Evolutionary conservation across 2,113 vertebrate species (phyloP).

Genomic region (Peromyscus polionotus): DNA sequence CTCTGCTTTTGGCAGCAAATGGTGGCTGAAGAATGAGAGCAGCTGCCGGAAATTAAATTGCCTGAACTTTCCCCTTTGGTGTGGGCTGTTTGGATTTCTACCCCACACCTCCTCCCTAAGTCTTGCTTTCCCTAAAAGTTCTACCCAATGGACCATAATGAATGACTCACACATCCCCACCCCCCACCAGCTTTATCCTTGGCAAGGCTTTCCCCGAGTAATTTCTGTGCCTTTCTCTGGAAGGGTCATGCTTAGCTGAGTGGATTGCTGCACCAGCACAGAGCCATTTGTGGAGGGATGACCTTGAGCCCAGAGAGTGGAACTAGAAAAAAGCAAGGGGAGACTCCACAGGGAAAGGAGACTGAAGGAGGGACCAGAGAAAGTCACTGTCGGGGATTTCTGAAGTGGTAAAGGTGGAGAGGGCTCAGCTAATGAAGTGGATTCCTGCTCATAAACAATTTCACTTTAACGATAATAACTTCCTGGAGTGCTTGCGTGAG

Average conservation of each 20-base stretch:
- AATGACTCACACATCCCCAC: neutral
- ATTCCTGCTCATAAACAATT: conserved; percentile 33
- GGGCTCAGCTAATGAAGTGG: neutral
- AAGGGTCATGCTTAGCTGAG: neutral
- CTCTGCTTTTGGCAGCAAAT: conserved; percentile 55
- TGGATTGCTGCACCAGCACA: neutral
- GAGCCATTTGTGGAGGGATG: conserved; percentile 28
- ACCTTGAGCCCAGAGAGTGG: conserved; percentile 48
- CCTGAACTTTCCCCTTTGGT: conserved; percentile 72
- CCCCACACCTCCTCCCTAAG: neutral
- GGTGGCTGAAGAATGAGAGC: conserved; percentile 64
- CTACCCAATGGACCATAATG: neutral
- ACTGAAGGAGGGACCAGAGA: neutral
- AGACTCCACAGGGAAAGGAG: neutral
- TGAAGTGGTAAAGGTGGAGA: neutral
- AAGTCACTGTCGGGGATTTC: conserved; percentile 9
- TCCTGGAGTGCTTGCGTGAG: neutral
- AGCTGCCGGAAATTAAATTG: conserved; percentile 79
- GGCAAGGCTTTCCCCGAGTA: neutral
- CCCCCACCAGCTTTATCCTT: neutral
- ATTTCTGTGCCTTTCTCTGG: conserved; percentile 50
- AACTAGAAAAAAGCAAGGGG: neutral
- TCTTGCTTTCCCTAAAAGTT: conserved; percentile 40
- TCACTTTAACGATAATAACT: neutral
- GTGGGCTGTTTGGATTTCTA: neutral